Evolutionary conservation across 2,888 invertebrate species (phyloP), one percentile per base, ranked within the genome.

Genomic region (Marronus borbonicus): DNA sequence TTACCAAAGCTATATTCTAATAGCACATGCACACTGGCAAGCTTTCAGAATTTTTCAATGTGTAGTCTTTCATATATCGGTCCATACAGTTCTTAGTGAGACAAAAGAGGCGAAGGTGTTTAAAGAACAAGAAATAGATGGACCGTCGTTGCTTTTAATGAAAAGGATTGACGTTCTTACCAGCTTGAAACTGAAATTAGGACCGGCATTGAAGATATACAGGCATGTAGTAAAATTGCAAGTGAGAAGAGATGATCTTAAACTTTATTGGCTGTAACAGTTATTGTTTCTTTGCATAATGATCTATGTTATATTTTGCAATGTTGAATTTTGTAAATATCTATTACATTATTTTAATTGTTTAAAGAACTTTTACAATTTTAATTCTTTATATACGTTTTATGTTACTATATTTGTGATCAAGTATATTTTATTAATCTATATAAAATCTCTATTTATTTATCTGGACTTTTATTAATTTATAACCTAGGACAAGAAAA

Each of bases 61-160:
- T 24, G 24, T 24, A 24, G 24, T 2, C 24, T 24, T 2, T 24
- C 24, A 24, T 2, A 24, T 24, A 24, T 24, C 24, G 24, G 2
- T 1, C 24, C 24, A 2, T 24, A 24, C 24, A 24, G 24, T 24
- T 1, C 24, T 24, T 24, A 24, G 2, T 24, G 24, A 24, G 2
- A 24, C 24, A 0, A 17, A 96, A 85, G 95, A 96, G 85, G 96
- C 97, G 0, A 91, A 93, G 77, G 92, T 95, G 49, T 95, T 98
- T 83, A 92, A 92, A 85, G 94, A 95, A 81, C 96, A 97, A 95
- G 96, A 97, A 86, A 97, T 98, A 80, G 98, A 98, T 90, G 98
- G 98, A 0, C 93, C 93, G 84, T 95, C 97, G 0, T 88, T 98
- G 76, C 90, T 97, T 79, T 91, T 98, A 84, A 93, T 98, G 87